These are phyloP conservation scores for Camponotus fellah DNA, from an alignment of 2,888 invertebrate genomes.

Conservation along the genomic window DNA sequence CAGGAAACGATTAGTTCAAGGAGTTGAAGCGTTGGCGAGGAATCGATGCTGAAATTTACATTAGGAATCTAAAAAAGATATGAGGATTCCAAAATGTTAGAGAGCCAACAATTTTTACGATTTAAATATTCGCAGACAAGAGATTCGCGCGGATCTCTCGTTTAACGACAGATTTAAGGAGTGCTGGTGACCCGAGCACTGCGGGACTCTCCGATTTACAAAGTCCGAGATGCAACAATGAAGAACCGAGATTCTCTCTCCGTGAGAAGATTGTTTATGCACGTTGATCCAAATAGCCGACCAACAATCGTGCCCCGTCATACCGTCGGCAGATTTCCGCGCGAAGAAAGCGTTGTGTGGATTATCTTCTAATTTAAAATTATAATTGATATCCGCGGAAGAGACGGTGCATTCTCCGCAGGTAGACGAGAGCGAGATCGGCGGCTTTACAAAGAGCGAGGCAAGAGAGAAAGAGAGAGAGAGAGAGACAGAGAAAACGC, in stretches of 20 bases:
- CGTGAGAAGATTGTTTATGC: constrained; percentile 49
- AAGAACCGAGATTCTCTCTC: neutral
- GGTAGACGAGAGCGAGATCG: constrained; percentile 26
- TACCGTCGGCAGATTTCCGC: constrained; percentile 33
- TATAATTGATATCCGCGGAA: constrained; percentile 53
- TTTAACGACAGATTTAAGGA: neutral
- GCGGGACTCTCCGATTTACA: neutral
- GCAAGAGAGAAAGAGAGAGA: neutral
- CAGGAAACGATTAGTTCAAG: neutral
- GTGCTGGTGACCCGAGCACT: neutral
- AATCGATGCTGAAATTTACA: neutral
- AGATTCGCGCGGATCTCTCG: neutral
- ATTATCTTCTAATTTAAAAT: constrained; percentile 58
- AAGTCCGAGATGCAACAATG: neutral
- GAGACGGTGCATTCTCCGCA: constrained; percentile 3
- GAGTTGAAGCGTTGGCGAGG: neutral
- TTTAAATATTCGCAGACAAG: neutral
- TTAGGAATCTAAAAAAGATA: neutral
- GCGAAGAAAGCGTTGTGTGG: constrained; percentile 38
- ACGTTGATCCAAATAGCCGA: constrained; percentile 48
- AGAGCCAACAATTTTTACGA: neutral
- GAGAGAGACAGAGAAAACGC: neutral
- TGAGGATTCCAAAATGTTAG: neutral
- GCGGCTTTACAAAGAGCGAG: constrained; percentile 42
- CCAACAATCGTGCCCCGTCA: constrained; percentile 55